Evolutionary conservation across 2,888 invertebrate genomes (phyloP), one percentile per base, ranked within the genome.

Genomic region (Cephus sareptanus): DNA sequence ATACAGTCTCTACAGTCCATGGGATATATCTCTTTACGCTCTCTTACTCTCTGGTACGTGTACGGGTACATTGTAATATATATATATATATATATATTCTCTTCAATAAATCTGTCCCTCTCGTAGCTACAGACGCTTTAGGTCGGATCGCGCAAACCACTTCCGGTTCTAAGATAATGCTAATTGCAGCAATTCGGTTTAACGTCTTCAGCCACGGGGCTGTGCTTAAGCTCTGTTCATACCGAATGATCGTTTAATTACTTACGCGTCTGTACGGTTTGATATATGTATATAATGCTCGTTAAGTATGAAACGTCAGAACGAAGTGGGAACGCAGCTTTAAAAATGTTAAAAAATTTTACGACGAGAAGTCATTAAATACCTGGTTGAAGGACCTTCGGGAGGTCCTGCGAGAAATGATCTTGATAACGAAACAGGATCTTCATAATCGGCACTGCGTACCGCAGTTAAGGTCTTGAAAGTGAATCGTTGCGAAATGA

Each of bases 31-130:
- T 70, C 73, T 80, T 75, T 71, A 56, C 74, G 71, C 73, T 77
- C 76, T 77, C 76, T 40, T 30, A 31, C 70, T 74, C 34, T 80
- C 35, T 74, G 40, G 73, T 33, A 35, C 68, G 75, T 33, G 11
- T 37, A 75, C 74, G 34, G 75, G 68, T n/a, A 75, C 68, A 76
- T 79, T 81, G 30, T 77, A 31, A 73, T 56, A 37, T 56, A 34
- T 69, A 78, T 81, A 30, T 30, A 30, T 11, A 37, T 37, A 37
- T 37, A 37, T 37, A 37, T 40, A 31, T 40, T 75, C 3, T 33
- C 56, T 31, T 75, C 13, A 68, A 33, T 40, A n/a, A n/a, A 37
- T 75, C 30, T 31, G 68, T 75, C 40, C 31, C 33, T 70, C 70
- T 15, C 12, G 31, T 30, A 70, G 13, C 30, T 70, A 30, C 15